Evolutionary conservation across 1,140 invertebrate species (phyloP).

Genomic region (Coptotermes formosanus): DNA sequence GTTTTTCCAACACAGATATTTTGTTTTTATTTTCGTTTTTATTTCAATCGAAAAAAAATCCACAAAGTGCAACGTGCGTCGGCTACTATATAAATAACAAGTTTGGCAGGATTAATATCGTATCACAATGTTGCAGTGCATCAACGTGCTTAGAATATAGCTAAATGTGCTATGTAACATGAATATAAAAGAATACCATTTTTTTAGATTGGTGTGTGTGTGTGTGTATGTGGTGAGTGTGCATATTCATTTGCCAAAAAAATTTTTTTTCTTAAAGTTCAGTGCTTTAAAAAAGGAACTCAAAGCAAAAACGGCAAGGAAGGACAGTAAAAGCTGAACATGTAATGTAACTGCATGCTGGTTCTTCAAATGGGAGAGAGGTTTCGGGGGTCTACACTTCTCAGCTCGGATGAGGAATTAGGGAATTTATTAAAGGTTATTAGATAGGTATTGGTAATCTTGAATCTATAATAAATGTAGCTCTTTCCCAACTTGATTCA

Average conservation of each 20-base stretch:
- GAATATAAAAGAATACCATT: conserved; percentile 31
- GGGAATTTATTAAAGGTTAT: not conserved
- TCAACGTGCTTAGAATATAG: conserved; percentile 34
- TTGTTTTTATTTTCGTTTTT: conserved; percentile 26
- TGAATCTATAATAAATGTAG: not conserved
- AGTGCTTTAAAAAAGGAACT: not conserved
- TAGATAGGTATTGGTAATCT: not conserved
- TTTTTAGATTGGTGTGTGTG: conserved; percentile 26
- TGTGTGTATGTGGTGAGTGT: not conserved
- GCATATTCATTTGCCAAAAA: conserved; percentile 9
- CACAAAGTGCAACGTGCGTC: conserved; percentile 22
- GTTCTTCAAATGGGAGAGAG: not conserved
- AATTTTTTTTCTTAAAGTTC: not conserved
- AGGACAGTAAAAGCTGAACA: not conserved
- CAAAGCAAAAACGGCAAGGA: not conserved
- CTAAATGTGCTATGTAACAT: conserved; percentile 33
- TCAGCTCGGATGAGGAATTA: not conserved
- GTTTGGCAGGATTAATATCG: conserved; percentile 34
- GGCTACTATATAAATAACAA: conserved; percentile 29
- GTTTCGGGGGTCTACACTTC: not conserved
- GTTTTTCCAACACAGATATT: conserved; percentile 21
- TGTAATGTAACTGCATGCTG: not conserved
- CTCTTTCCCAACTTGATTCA: not conserved
- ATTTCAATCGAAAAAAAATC: conserved; percentile 26
- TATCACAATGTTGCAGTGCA: conserved; percentile 35